Conservation (phyloP, 2,888 invertebrate species). For the Acholoe squamosa region DNA sequence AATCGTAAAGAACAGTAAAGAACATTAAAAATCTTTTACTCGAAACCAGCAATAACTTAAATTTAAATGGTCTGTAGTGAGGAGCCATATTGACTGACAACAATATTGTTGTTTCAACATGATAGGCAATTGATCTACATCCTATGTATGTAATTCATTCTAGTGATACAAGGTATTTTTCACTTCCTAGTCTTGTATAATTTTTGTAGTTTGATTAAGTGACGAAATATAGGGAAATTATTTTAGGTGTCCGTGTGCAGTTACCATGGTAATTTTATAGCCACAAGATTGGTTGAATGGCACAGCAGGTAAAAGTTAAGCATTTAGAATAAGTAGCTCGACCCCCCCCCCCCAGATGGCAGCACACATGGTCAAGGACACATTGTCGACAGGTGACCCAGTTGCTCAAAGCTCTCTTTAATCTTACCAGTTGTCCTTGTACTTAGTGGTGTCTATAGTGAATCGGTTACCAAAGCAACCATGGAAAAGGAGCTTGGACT, state of each 20-base stretch:
- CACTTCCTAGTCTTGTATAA: no score
- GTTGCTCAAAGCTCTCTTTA: constrained; percentile 54
- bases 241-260: not conserved
- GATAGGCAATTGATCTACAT: not conserved
- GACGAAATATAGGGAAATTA: no score
- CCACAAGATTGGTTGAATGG: not conserved
- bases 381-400: constrained; percentile 31
- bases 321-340: constrained; percentile 39
- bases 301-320: constrained; percentile 19
- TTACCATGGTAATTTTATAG: constrained; percentile 1
- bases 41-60: no score
- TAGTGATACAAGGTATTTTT: no score
- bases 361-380: constrained; percentile 46
- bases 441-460: not conserved
- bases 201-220: no score
- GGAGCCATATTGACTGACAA: not conserved
- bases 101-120: not conserved
- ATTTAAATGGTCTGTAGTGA: not conserved
- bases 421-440: constrained; percentile 50
- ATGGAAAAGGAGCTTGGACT: not conserved
- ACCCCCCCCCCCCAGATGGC: constrained; percentile 45
- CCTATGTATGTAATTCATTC: not conserved
- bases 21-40: not conserved
- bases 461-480: constrained; percentile 43
- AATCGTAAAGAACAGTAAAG: not conserved